Evolutionary conservation across 2,797 vertebrate species (phyloP).

Genomic region (Macroramphosus scolopax): DNA sequence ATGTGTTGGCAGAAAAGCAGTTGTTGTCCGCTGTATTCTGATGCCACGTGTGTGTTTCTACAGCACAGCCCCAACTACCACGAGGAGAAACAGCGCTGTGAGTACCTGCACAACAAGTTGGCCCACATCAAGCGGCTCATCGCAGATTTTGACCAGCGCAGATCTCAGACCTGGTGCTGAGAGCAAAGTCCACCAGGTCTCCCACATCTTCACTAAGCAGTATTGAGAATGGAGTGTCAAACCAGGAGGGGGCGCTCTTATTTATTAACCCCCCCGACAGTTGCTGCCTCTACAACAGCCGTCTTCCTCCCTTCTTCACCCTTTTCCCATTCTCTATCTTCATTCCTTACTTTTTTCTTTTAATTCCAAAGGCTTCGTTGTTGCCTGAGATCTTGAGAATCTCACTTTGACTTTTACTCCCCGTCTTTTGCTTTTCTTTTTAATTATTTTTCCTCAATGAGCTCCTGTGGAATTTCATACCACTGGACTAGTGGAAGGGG

Average conservation of each 20-base stretch:
- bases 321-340: slow-evolving; percentile 35
- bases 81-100: slow-evolving; percentile 86
- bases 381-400: slow-evolving; percentile 50
- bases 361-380: slow-evolving; percentile 65
- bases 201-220: slow-evolving; percentile 52
- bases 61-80: slow-evolving; percentile 87
- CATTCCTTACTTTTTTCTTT: slow-evolving; percentile 60
- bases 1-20: too few relatives aligned
- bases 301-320: slow-evolving; percentile 7
- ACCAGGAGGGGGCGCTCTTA: slow-evolving; percentile 53
- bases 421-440: slow-evolving; percentile 33
- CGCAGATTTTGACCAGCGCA: slow-evolving; percentile 87
- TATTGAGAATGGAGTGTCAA: slow-evolving; percentile 59
- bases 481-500: slow-evolving; percentile 59
- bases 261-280: slow-evolving; percentile 56
- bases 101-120: slow-evolving; percentile 92
- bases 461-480: slow-evolving; percentile 52
- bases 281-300: slow-evolving; percentile 54
- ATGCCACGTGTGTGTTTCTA: background rate
- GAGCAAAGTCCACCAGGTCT: slow-evolving; percentile 23
- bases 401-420: slow-evolving; percentile 40
- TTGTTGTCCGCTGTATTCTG: background rate
- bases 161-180: slow-evolving; percentile 80
- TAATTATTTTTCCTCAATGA: slow-evolving; percentile 17
- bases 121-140: slow-evolving; percentile 90